Percentiles rank a stretch among this genome's conserved stretches.
These are phyloP conservation scores for Hydrocynus forskahlii DNA, from an alignment of 2,797 vertebrate species.

Conservation along the genomic window DNA sequence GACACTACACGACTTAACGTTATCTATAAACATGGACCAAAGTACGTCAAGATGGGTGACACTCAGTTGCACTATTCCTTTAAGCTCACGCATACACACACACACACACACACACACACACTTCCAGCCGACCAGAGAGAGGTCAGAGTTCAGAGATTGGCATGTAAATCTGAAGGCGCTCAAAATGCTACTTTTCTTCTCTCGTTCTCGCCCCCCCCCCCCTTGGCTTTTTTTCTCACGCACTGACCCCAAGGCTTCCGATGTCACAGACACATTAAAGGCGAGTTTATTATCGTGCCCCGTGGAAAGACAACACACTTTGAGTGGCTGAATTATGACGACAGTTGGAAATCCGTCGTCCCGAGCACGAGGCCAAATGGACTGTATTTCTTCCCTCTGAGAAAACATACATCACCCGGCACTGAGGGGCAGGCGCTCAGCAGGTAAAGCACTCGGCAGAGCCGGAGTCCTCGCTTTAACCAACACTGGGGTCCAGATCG, in stretches of 20 bases:
- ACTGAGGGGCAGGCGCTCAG: slow-evolving; percentile 48
- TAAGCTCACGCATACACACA: background rate
- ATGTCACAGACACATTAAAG: slow-evolving; percentile 71
- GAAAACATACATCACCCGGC: slow-evolving; percentile 59
- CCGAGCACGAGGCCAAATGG: slow-evolving; percentile 65
- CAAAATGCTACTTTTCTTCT: slow-evolving; percentile 34
- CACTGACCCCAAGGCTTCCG: slow-evolving; percentile 65
- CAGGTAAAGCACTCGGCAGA: slow-evolving; percentile 65
- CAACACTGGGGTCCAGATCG: slow-evolving; percentile 71
- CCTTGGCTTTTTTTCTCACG: slow-evolving; percentile 47
- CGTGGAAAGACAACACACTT: slow-evolving; percentile 63
- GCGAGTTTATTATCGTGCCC: slow-evolving; percentile 69
- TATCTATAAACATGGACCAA: background rate
- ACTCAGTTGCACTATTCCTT: too few species aligned
- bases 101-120: background rate
- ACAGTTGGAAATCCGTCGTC: slow-evolving; percentile 65
- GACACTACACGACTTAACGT: background rate
- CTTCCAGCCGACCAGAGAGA: background rate
- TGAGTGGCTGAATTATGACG: slow-evolving; percentile 59
- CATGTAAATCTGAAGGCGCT: slow-evolving; percentile 8
- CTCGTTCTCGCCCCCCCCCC: slow-evolving; percentile 39
- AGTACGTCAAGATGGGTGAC: background rate
- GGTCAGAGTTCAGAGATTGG: slow-evolving; percentile 26
- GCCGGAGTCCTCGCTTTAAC: slow-evolving; percentile 65
- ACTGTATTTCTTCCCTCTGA: slow-evolving; percentile 62